Evolutionary conservation across 2,113 vertebrate species (phyloP), one percentile per base, ranked within the genome.

Genomic region (Ursus arctos): DNA sequence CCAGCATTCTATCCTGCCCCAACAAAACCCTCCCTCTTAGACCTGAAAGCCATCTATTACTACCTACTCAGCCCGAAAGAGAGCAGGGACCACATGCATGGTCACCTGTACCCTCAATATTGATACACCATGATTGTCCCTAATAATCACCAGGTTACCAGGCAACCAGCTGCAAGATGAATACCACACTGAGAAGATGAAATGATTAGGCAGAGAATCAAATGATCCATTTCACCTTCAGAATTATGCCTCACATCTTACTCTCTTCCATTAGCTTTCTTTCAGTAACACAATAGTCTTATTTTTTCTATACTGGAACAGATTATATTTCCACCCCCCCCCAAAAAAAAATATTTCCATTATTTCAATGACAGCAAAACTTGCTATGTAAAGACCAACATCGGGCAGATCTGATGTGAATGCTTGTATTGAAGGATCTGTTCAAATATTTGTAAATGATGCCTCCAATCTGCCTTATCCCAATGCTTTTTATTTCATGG

Each of bases 391-490:
- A 63, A 81, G 49, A 65, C 22, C 76, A 81, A 95, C 96, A 98
- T 94, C 71, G 65, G 21, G 55, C 49, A 94, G 92, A 97, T 97
- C 96, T 79, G 94, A 80, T 97, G 91, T 84, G 96, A 91, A 96
- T 97, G 97, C 82, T 98, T 84, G 87, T 83, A 19, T 7, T 88
- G 85, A 94, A 96, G 93, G 28, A 92, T 88, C 71, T 91, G 85
- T 98, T 96, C 98, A 93, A 98, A 98, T 97, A 98, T 96, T 96
- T 71, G 61, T 81, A 59, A 80, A 61, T 94, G 63, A 63, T 77
- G 95, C 57, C 67, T 96, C 63, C 57, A 14, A 47, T 36, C 51
- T 97, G 77, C 88, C 71, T 71, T 89, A 96, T 24, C 89, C 87
- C 65, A 84, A n/a, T 97, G 87, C 51, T 93, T 90, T 92, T 53